Percentiles rank a stretch among this genome's conserved stretches.
Conservation (phyloP, 2,113 vertebrate genomes). For the Callospermophilus lateralis region DNA sequence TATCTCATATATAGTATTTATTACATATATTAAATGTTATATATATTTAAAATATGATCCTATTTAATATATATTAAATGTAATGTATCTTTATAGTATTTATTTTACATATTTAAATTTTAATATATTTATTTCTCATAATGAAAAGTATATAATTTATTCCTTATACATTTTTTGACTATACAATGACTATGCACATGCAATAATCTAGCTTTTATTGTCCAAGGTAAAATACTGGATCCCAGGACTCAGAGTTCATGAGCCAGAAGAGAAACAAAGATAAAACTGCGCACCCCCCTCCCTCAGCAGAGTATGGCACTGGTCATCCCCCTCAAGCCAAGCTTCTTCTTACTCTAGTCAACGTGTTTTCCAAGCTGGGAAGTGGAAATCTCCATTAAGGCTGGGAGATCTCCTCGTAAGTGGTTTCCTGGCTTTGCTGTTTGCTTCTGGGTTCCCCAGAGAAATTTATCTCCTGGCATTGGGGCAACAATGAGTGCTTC, state of each 20-base stretch:
- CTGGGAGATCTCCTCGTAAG: constrained; percentile 34
- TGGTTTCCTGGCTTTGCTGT: constrained; percentile 38
- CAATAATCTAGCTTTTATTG: not conserved
- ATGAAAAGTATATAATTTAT: not conserved
- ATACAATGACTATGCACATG: not conserved
- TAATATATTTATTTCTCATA: not conserved
- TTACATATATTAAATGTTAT: too few relatives aligned
- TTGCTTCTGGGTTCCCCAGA: constrained; percentile 49
- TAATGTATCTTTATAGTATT: too few relatives aligned
- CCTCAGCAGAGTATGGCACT: not conserved
- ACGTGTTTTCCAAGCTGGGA: constrained; percentile 67
- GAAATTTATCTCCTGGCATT: constrained; percentile 60
- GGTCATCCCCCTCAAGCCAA: constrained; percentile 15
- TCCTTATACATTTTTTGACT: not conserved
- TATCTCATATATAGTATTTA: too few relatives aligned
- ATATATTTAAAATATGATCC: too few relatives aligned
- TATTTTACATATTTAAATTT: not conserved
- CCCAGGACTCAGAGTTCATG: not conserved
- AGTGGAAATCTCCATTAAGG: constrained; percentile 45
- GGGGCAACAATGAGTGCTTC: constrained; percentile 68
- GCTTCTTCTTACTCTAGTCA: constrained; percentile 59
- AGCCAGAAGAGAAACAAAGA: not conserved
- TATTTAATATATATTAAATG: too few relatives aligned
- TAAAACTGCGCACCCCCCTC: not conserved
- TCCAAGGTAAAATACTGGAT: constrained; percentile 10